Base-by-base conservation (phyloP, 1,140 invertebrate genomes). In the Eumeta japonica region DNA sequence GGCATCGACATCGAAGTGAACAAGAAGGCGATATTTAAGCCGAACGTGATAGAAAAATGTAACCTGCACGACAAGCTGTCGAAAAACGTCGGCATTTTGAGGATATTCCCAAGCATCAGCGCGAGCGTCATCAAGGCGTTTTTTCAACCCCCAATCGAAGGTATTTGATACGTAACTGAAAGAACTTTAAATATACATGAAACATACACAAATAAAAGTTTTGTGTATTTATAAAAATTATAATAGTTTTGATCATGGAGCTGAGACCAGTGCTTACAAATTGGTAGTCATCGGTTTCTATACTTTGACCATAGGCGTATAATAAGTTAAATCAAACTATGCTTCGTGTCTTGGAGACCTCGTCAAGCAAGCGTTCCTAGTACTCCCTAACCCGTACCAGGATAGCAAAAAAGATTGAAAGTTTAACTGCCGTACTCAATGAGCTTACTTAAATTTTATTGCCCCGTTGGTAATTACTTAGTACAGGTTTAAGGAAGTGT, bases 31-130 rank as follows among this genome's bases (percentile, higher is more conserved):
- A 85, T 95, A 31, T 92, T 88, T 52, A 82, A 88, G 20, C 82
- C 85, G 0, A 81, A 78, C 5, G 77, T 70, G 0, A 81, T 91
- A 30, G 83, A 87, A 32, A 85, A 85, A 42, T 94, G 94, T 52
- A 65, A 72, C n/a, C 84, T 94, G 0, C 84, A 91, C 45, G 76
- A 82, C 3, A 80, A 79, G n/a, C 76, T 97, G 43, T 90, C 86
- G 61, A 79, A 84, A 39, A 89, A 96, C 63, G 92, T 97, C 10
- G 89, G 88, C 0, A 55, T 96, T 3, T 62, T 97, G 5, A 78
- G 92, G 10, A 79, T 97, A 47, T 97, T 96, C 63, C 94, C 94
- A 0, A 91, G 89, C 45, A 95, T 97, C 45, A 89, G 89, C 10
- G 75, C 80, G 10, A 79, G 87, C 39, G 86, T 89, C 7, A 86